Base-by-base conservation (phyloP, 2,888 invertebrate genomes). In the Orthonevra nobilis region DNA sequence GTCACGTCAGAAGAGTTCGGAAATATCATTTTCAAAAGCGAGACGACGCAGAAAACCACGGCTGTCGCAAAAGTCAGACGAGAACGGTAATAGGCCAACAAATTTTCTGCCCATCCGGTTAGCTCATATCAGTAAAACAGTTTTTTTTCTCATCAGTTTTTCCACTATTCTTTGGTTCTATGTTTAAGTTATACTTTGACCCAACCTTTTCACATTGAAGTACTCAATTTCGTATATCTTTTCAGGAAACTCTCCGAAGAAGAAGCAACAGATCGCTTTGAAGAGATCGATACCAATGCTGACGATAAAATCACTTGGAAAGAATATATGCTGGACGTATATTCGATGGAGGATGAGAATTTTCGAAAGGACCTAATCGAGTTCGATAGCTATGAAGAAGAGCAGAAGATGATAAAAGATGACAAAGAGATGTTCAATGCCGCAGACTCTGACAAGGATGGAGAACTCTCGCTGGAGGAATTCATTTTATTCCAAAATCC, bases 401-500 rank as follows among this genome's bases (percentile, higher is more conserved):
- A 90, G 3, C 90, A 89, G 0, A 91, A 91, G 82, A 88, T 95
- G 81, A 90, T 95, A 5, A 90, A 89, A 54, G 96, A 97, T 84
- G 99, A 99, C 87, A 94, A 94, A 86, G 91, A 91, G 60, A 94
- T 97, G 90, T 99, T 98, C 90, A 88, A 91, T 52, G 93, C 93
- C 2, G 97, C 98, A 0, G 99, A 99, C 90, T 84, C 89, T 9
- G 92, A 98, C 87, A 91, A 92, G 12, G 97, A 99, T 88, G 95
- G 94, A 0, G 87, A 90, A 26, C 90, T 99, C 52, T 92, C 93
- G 84, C 85, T 91, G 1, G 90, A 92, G 1, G 99, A 99, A 88
- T 98, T 96, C 89, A 90, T 94, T 82, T 92, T 94, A 15, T 99
- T 98, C 89, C 93, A 95, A 42, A 97, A 96, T 87, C 99, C 99